A percentile compares a stretch with the other conserved stretches of the same genome.
These are phyloP conservation scores for Chironomus tepperi DNA, from an alignment of 1,140 invertebrate genomes.

Conservation along the genomic window DNA sequence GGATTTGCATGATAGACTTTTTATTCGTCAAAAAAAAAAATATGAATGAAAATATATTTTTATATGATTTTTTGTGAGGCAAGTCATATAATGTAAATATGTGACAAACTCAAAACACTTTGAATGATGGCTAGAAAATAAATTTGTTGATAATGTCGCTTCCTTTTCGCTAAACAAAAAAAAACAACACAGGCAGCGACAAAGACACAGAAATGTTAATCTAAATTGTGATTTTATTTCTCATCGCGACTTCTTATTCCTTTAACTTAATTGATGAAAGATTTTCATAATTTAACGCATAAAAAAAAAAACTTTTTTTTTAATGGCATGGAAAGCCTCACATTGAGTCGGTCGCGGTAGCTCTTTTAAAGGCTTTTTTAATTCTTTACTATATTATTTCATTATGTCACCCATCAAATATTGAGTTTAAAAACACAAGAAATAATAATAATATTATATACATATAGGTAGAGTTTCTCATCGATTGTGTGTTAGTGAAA, in stretches of 20 bases:
- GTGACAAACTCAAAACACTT: background rate
- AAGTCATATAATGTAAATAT: background rate
- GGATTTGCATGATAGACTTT: background rate
- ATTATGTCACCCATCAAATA: conserved; percentile 32
- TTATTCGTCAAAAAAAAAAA: too few relatives aligned
- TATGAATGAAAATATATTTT: too few relatives aligned
- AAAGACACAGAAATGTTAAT: background rate
- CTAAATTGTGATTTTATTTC: background rate
- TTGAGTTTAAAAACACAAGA: conserved; percentile 26
- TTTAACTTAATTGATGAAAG: too few relatives aligned
- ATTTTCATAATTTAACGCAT: too few relatives aligned
- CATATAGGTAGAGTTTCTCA: background rate
- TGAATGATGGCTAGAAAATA: too few relatives aligned
- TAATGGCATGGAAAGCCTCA: too few relatives aligned
- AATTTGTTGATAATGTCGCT: too few relatives aligned
- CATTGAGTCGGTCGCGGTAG: conserved; percentile 33
- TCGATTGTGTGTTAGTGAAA: background rate
- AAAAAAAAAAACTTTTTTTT: too few relatives aligned
- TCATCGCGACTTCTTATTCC: too few relatives aligned
- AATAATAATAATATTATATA: background rate
- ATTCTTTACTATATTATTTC: conserved; percentile 10
- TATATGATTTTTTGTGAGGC: too few relatives aligned
- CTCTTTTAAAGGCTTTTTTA: conserved; percentile 34
- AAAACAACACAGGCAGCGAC: too few relatives aligned
- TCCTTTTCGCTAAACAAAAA: too few relatives aligned